phyloP scores from a whole-genome alignment of 2,113 vertebrate genomes.

The Strix uralensis region DNA sequence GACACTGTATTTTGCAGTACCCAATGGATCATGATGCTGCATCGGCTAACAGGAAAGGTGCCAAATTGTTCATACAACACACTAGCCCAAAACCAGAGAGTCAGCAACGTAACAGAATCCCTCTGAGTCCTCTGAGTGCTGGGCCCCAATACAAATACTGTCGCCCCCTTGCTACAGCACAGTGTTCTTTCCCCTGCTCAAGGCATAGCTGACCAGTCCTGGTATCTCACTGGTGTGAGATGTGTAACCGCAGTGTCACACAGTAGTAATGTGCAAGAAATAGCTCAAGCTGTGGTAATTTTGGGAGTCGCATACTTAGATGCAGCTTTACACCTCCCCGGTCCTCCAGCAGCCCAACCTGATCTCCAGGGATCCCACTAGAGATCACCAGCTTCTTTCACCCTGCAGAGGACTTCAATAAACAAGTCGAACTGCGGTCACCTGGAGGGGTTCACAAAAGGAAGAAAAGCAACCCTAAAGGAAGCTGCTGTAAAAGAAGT shows the following conservation, averaged over 20 bases:
- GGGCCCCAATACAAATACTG: background rate
- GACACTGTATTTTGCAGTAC: background rate
- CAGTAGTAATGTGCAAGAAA: background rate
- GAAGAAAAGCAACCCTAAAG: background rate
- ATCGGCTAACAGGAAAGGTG: background rate
- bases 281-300: background rate
- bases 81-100: background rate
- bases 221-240: background rate
- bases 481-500: background rate
- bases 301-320: background rate
- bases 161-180: background rate
- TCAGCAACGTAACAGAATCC: background rate
- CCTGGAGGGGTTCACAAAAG: background rate
- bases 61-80: background rate
- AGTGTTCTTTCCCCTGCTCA: background rate
- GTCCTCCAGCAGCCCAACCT: background rate
- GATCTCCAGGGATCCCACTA: background rate
- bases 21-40: background rate
- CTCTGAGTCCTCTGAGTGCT: background rate
- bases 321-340: background rate
- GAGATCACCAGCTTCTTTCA: background rate
- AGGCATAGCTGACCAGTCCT: background rate
- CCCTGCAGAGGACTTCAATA: background rate
- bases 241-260: rapidly evolving
- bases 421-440: background rate